Evolutionary conservation across 2,113 vertebrate genomes (phyloP).

Genomic region (Oreotrochilus melanogaster): DNA sequence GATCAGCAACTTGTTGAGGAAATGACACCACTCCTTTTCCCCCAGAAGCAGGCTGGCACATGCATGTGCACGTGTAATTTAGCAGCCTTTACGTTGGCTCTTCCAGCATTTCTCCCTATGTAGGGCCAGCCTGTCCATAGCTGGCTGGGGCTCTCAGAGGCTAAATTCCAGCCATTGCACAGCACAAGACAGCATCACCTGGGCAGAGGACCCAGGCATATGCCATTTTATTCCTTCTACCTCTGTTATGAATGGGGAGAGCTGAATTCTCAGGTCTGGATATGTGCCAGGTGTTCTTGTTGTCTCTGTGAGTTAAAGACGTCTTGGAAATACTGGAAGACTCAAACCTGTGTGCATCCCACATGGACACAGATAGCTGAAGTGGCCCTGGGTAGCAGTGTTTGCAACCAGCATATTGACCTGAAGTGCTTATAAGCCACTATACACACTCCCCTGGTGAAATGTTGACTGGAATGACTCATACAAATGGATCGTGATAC

Average conservation of each 20-base stretch:
- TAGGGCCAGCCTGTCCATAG: not conserved
- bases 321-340: not conserved
- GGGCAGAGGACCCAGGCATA: not conserved
- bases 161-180: not conserved
- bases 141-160: not conserved
- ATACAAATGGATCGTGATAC: not conserved
- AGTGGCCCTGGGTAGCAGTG: not conserved
- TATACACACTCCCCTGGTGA: not conserved
- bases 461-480: conserved; percentile 7
- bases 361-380: fast-evolving
- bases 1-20: not conserved
- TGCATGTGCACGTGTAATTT: not conserved
- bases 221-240: not conserved
- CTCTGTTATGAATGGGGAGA: not conserved
- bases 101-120: not conserved
- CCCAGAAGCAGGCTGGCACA: not conserved
- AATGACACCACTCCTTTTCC: not conserved
- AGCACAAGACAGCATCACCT: not conserved
- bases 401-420: not conserved
- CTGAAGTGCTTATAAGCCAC: conserved; percentile 16
- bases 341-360: not conserved
- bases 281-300: not conserved
- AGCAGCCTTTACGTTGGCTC: not conserved
- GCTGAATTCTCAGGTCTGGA: not conserved
- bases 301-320: not conserved